Base-by-base conservation (phyloP, 2,797 vertebrate genomes). In the Gymnoscopelus microlampas region DNA sequence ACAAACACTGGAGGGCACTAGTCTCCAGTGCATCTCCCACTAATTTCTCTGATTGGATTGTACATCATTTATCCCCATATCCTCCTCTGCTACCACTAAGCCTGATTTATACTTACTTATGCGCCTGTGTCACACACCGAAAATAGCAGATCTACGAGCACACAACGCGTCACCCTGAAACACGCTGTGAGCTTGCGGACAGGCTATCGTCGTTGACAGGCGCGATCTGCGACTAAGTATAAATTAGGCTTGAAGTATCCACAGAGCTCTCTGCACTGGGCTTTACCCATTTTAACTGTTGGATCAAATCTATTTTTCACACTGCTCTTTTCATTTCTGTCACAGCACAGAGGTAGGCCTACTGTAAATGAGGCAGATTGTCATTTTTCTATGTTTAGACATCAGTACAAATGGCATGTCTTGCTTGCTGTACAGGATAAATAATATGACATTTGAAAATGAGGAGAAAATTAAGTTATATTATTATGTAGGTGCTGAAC, bases 1-100 rank as follows among this genome's bases (percentile, higher is more conserved):
- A 67, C 63, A 44, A 80, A 81, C 91, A 90, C 90, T 90, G 63
- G 91, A 81, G 88, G 90, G 86, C 91, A 89, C 84, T 91, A 83
- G 71, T 85, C 85, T 86, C 80, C 89, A 87, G 35, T 66, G 75
- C 78, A 87, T 83, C 74, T 54, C 54, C 63, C 32, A 29, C 63
- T 90, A 85, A 91, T 89, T 86, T 77, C 77, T 78, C 74, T 79
- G 79, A 82, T 87, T 88, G 84, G 79, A 70, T 76, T 81, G 68
- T 51, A 73, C 66, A 63, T 73, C 66, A 51, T 51, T 13, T 7
- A 51, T 51, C 14, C 26, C 53, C 53, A 19, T 15, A 6, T 2
- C 55, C 53, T 47, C 63, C 71, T 69, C 24, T 13, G 11, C 48
- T 8, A 53, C 62, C 10, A n/a, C 73, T 44, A 44, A 44, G 39